These are phyloP conservation scores for Diglossa brunneiventris DNA, from an alignment of 2,113 vertebrate genomes.

Conservation along the genomic window DNA sequence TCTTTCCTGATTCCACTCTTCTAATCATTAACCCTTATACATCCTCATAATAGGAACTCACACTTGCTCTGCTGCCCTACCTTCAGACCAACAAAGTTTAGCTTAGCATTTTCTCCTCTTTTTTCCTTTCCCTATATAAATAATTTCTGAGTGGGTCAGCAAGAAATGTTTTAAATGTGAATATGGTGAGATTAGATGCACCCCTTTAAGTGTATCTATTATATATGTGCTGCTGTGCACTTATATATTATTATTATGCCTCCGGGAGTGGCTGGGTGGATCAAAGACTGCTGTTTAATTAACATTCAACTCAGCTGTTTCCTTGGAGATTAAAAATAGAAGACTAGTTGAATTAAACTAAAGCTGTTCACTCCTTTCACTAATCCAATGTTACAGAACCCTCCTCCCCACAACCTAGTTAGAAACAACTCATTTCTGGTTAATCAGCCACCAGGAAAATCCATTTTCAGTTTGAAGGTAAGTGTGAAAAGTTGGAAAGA, in stretches of 20 bases:
- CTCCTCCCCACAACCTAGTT: neutral
- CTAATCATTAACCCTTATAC: constrained; percentile 64
- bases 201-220: constrained; percentile 21
- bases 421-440: neutral
- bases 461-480: neutral
- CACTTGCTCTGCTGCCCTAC: neutral
- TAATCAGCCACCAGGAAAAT: constrained; percentile 34
- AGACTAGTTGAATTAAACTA: constrained; percentile 51
- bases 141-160: neutral
- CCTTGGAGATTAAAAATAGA: constrained; percentile 63
- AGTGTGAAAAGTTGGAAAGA: constrained; percentile 25
- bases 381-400: constrained; percentile 4
- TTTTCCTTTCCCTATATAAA: neutral
- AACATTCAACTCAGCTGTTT: constrained; percentile 62
- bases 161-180: neutral
- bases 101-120: neutral
- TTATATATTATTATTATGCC: constrained; percentile 60
- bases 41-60: neutral
- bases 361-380: constrained; percentile 12
- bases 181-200: neutral
- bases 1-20: constrained; percentile 59
- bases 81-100: constrained; percentile 1
- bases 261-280: constrained; percentile 56
- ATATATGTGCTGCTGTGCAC: constrained; percentile 18
- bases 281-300: constrained; percentile 67